Base-by-base conservation (phyloP, 1,140 invertebrate species). In the Eufriesea mexicana region DNA sequence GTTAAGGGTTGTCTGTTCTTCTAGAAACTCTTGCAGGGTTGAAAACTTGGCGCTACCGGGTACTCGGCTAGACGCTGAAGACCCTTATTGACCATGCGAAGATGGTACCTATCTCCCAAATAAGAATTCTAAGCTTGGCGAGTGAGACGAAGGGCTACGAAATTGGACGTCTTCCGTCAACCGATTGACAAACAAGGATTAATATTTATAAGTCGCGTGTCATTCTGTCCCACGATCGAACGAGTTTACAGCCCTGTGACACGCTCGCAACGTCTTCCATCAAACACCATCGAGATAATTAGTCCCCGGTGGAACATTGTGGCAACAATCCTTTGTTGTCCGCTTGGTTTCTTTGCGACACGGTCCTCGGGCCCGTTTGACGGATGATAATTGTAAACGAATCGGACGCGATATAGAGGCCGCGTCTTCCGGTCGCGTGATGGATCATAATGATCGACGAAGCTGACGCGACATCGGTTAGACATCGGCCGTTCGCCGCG, bases 381-480 rank as follows among this genome's bases (percentile, higher is more conserved):
- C 72, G 72, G 42, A 67, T 55, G 79, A 76, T 67, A 75, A 75
- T 76, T 55, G 47, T 76, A 55, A 82, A 75, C 79, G 79, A 76
- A 59, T 82, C 45, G 55, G 79, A 82, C 79, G 62, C 61, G 72
- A 54, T 72, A 67, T 49, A 57, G 62, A 16, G 70, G 57, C 25
- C 14, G 35, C 35, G 59, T 64, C 45, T 76, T 64, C 28, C 25
- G 20, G 12, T n/a, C 18, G 62, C 9, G 14, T 82, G 79, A 82
- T 82, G 79, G 79, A 82, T 82, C 79, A 57, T 82, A 82, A 82
- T 82, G 79, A 82, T 82, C 79, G 72, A 16, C 9, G 12, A 16
- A 75, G 51, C 51, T 82, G 79, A 82, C 79, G 72, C 64, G 59
- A 76, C 79, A 76, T 23, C 79, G 62, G n/a, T 64, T 55, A 57